Conservation (phyloP, 2,113 vertebrate genomes). For the Microtus pennsylvanicus region DNA sequence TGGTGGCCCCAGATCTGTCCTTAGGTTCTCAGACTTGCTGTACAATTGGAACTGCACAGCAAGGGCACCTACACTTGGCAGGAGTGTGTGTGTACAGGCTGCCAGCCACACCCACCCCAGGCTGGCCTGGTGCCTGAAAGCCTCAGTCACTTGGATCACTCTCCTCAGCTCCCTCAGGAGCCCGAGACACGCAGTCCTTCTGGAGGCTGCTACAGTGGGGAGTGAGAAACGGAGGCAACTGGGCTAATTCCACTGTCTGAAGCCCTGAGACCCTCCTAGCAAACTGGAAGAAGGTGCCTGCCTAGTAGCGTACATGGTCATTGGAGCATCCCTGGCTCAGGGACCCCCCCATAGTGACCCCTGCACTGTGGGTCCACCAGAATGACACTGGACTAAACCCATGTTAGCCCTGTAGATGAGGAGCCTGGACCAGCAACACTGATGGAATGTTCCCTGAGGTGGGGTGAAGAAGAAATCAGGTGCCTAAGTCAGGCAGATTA, state of each 20-base stretch:
- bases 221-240: not conserved
- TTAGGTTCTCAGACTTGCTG: not conserved
- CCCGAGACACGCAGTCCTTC: not conserved
- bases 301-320: accelerated
- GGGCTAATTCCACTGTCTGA: not conserved
- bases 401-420: no score
- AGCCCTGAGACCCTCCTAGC: not conserved
- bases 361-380: not conserved
- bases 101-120: not conserved
- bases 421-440: not conserved
- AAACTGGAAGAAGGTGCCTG: not conserved
- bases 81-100: not conserved
- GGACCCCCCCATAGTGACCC: accelerated
- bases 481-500: not conserved
- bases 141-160: not conserved
- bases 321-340: not conserved
- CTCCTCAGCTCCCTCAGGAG: not conserved
- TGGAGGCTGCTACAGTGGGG: not conserved
- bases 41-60: not conserved
- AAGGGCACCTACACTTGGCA: not conserved
- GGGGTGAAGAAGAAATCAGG: not conserved
- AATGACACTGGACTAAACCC: no score
- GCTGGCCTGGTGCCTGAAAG: not conserved
- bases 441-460: accelerated
- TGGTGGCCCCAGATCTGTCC: no score